Evolutionary conservation across 2,888 invertebrate species (phyloP), one percentile per base, ranked within the genome.

Genomic region (Tyria jacobaeae): DNA sequence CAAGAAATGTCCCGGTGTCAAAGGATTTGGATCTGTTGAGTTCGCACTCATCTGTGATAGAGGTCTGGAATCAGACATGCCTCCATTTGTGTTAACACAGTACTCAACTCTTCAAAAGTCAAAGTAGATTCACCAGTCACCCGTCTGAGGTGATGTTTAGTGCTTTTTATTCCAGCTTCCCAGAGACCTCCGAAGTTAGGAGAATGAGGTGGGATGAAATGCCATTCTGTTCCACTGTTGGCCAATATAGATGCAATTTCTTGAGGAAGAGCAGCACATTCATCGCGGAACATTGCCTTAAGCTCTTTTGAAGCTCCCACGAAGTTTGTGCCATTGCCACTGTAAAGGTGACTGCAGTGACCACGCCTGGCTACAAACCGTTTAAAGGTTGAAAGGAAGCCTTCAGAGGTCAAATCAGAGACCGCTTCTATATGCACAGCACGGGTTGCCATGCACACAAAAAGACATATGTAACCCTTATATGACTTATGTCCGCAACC

Each of bases 311-410:
- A 21, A 21, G 47, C 47, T 3, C 47, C 47, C 10, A 47, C 47
- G 47, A 47, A 47, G 12, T 47, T 47, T 21, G 24, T 47, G 24
- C 47, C 24, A 47, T 47, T 47, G 47, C 24, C 47, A 12, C 47
- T 24, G 21, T 24, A 41, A 41, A 27, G 17, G 17, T 41, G 41
- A 7, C 41, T n/a, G 17, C 41, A 41, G 17, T 41, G 41, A 41
- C 41, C 44, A 10, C 44, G 44, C 21, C 44, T 44, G 21, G 44
- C 44, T 2, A 44, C 44, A 41, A 41, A 41, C 3, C 41, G 17
- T 17, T 17, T n/a, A 17, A 41, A 17, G 17, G 41, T 17, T 17
- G 44, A 5, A 9, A 34, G 34, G 9, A 34, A 34, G 34, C 34
- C 34, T 34, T 34, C 7, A 6, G 34, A 34, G 34, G 34, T 21